Percentiles rank a stretch among this genome's conserved stretches.
phyloP scores from a whole-genome alignment of 2,888 invertebrate species.

The Deilephila elpenor region DNA sequence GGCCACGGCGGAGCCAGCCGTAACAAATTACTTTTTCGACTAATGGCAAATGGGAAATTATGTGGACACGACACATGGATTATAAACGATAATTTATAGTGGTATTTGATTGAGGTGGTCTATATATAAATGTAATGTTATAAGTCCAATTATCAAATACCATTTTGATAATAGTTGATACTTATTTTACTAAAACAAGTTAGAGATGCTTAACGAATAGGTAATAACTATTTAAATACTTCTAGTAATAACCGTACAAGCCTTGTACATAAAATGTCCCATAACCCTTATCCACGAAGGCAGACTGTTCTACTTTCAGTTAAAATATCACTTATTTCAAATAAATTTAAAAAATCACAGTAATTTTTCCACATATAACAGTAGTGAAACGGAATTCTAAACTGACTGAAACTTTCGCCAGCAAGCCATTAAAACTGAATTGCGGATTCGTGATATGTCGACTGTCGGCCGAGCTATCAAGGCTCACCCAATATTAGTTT shows the following conservation, averaged over 20 bases:
- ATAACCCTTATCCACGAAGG: too few species aligned
- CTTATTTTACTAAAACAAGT: too few species aligned
- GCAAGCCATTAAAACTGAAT: constrained; percentile 38
- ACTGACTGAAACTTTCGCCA: not conserved
- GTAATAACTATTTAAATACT: too few species aligned
- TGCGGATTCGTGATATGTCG: constrained; percentile 44
- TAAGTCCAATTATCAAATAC: too few species aligned
- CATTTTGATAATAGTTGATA: too few species aligned
- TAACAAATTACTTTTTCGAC: constrained; percentile 27
- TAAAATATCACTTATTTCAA: too few species aligned
- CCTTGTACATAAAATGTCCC: too few species aligned
- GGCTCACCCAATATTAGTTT: constrained; percentile 6
- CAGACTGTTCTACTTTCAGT: too few species aligned
- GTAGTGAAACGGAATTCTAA: constrained; percentile 5
- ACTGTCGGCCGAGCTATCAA: constrained; percentile 23
- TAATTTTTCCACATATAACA: not conserved
- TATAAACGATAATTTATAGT: not conserved
- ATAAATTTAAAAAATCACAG: too few species aligned
- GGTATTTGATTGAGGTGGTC: not conserved
- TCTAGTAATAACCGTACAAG: too few species aligned
- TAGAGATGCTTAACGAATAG: too few species aligned
- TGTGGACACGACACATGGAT: not conserved
- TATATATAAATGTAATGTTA: too few species aligned
- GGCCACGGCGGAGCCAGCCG: not conserved
- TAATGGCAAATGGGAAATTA: not conserved